These are phyloP conservation scores for Geococcyx californianus DNA, from an alignment of 2,113 vertebrate genomes.

Conservation along the genomic window DNA sequence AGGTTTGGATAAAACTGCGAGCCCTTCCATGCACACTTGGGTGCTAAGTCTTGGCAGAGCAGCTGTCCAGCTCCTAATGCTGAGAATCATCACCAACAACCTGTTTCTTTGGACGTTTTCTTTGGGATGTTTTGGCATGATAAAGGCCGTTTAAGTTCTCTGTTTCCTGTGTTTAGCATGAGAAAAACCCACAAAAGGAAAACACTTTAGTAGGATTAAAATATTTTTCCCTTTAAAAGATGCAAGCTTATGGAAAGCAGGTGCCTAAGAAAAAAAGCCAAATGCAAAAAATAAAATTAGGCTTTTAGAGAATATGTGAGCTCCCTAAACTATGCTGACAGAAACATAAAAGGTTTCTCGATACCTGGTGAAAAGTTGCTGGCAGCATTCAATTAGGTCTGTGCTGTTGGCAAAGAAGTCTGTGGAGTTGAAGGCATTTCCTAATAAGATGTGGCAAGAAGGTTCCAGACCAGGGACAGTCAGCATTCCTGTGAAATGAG, in stretches of 20 bases:
- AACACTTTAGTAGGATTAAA: background rate
- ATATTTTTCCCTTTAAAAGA: background rate
- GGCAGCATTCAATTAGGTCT: conserved; percentile 77
- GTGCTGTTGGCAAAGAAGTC: conserved; percentile 58
- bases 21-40: too few species aligned
- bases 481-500: conserved; percentile 78
- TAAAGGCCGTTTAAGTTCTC: too few species aligned
- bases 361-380: conserved; percentile 79
- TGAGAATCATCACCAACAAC: too few species aligned
- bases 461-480: conserved; percentile 54
- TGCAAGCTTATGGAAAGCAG: background rate
- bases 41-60: too few species aligned
- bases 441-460: conserved; percentile 73
- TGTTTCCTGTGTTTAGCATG: background rate
- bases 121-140: too few species aligned
- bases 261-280: background rate
- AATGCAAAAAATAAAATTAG: background rate
- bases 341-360: background rate
- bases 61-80: too few species aligned
- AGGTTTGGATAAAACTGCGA: background rate
- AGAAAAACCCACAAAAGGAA: background rate
- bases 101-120: too few species aligned
- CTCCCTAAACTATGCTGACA: background rate
- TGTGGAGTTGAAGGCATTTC: conserved; percentile 62
- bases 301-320: background rate